Evolutionary conservation across 1,140 invertebrate genomes (phyloP), one percentile per base, ranked within the genome.

Genomic region (Heliconius eleuchia): DNA sequence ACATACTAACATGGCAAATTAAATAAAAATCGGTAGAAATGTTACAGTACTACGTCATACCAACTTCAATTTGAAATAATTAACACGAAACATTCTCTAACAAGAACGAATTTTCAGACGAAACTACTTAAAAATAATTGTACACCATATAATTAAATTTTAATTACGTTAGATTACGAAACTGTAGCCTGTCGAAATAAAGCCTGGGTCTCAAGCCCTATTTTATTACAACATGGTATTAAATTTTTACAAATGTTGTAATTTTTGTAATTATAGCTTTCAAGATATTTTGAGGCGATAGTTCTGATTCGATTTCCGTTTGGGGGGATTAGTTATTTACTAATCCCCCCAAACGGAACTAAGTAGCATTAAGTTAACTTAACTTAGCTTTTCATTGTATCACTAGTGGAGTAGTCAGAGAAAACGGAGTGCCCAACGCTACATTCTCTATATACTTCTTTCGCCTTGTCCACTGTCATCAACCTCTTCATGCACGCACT

Each of bases 121-220:
- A 66, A 30, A 66, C 60, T 27, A 66, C 60, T 66, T 60, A 11
- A 66, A 66, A 66, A 66, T 66, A 66, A 66, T 66, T 66, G 60
- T 66, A 66, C 27, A 30, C 23, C 23, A 66, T 66, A 66, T 66
- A 66, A 66, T 66, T 66, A 66, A 66, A 66, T 30, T 66, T 66
- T 66, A 66, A 66, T 66, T 66, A 66, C 60, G 27, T 66, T 23
- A 60, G n/a, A 60, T 60, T 60, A 60, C 57, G 57, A 60, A 66
- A 66, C 60, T 66, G 27, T 66, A 16, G 60, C 60, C 11, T 23
- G 9, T 66, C n/a, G 9, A n/a, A 13, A 66, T 66, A 18, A 66
- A 66, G 60, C 23, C 55, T 3, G 23, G 23, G 19, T 66, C 27
- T 6, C 23, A 66, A 66, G 27, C 3, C 11, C 60, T 27, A 6